Evolutionary conservation across 2,888 invertebrate species (phyloP).

Genomic region (Pelosia muscerda): DNA sequence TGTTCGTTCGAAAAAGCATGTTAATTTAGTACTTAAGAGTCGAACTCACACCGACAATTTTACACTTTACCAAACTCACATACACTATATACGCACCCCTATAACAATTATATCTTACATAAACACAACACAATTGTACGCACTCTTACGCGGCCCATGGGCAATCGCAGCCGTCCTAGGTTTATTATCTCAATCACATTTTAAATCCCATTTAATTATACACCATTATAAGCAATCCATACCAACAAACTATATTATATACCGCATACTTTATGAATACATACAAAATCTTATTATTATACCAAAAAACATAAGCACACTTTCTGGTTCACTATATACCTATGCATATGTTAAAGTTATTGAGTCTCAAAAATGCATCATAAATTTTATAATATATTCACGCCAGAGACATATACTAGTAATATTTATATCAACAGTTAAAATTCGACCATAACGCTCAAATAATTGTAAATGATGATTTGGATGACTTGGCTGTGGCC

Average conservation of each 20-base stretch:
- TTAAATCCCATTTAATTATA: too few relatives aligned
- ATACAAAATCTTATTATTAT: too few relatives aligned
- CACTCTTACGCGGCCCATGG: neutral
- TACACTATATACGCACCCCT: neutral
- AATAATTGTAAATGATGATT: neutral
- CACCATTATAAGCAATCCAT: neutral
- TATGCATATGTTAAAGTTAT: neutral
- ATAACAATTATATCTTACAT: neutral
- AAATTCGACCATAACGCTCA: neutral
- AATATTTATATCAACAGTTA: neutral
- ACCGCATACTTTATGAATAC: too few relatives aligned
- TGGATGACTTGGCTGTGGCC: neutral
- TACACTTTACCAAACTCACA: too few relatives aligned
- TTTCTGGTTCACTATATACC: neutral
- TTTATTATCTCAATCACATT: too few relatives aligned
- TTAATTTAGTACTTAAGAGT: too few relatives aligned
- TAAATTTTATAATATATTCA: neutral
- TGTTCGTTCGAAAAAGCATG: too few relatives aligned
- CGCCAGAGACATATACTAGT: neutral
- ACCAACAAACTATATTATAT: too few relatives aligned
- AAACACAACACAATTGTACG: neutral
- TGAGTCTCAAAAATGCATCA: neutral
- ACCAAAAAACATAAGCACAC: too few relatives aligned
- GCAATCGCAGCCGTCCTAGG: too few relatives aligned
- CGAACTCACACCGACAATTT: too few relatives aligned